Evolutionary conservation across 2,113 vertebrate species (phyloP), one percentile per base, ranked within the genome.

Genomic region (Peromyscus californicus): DNA sequence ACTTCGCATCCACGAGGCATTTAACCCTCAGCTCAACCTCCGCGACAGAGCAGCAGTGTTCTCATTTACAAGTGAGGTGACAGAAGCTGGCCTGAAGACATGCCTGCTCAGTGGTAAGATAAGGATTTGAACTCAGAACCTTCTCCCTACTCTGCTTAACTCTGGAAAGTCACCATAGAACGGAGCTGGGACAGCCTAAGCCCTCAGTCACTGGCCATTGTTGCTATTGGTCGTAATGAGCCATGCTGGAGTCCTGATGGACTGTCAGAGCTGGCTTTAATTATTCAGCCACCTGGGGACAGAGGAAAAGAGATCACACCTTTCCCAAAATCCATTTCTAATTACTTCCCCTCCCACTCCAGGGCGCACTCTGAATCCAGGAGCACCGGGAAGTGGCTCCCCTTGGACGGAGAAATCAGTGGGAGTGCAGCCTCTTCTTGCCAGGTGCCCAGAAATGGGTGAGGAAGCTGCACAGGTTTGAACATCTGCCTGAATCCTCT

Each of bases 321-420:
- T 93, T 90, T 57, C 59, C 88, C n/a, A 48, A 76, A 86, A 57
- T 54, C 93, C 42, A 65, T 74, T 88, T 94, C 80, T 93, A 95
- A 96, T 92, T 93, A 78, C 36, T 9, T 48, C 16, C 19, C 79
- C 22, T 7, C 11, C 22, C 69, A 67, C 54, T 80, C 45, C 5
- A 10, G 69, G 69, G 67, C 91, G 57, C 39, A 29, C 65, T 79
- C 79, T 76, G 61, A 85, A 84, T 75, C 86, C 26, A 29, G 24
- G 42, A 78, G 65, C 75, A 31, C 0, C 45, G 59, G 74, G 39
- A 94, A 83, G 57, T 5, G 19, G 59, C 69, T 51, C 36, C 15
- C 0, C 26, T 24, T 1, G 5, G 15, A 63, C 74, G 70, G 29
- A 51, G 79, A 75, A 54, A 21, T 63, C 6, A 0, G 9, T 31